Base-by-base conservation (phyloP, 2,797 vertebrate genomes). In the Acanthurus tractus region DNA sequence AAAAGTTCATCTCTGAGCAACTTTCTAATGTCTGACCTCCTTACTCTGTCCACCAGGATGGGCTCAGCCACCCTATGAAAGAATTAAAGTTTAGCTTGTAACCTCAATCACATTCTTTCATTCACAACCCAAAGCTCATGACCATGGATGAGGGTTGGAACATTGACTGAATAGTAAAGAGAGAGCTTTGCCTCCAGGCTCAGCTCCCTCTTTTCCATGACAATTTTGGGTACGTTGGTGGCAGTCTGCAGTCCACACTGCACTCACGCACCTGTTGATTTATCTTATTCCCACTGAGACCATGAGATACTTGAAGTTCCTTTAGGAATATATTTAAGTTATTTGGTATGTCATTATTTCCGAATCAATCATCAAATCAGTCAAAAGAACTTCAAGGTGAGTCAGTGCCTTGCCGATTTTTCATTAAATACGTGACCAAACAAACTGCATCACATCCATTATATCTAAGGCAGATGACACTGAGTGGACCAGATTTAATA, bases 401-500 rank as follows among this genome's bases (percentile, higher is more conserved):
- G 20, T 74, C 45, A 20, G n/a, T 42, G 20, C n/a, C 20, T 46
- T 13, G 48, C 20, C 56, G 62, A 81, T 52, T 83, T 82, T 63
- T 74, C 67, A 78, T 74, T 70, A 61, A 61, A 63, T 55, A 45
- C 2, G 11, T 50, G 55, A 66, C 40, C 40, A 52, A 81, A 62
- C 61, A 62, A 70, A 76, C 23, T 52, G 34, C 49, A 42, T 69
- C 49, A 29, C 29, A 29, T 29, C 29, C 29, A 29, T 29, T 29
- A 61, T 63, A 82, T 83, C 23, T 45, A 57, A 73, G 76, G 56
- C 63, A 63, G 62, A 42, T 66, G 79, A 77, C 50, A 66, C 57
- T 64, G 34, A 78, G 55, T 63, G 46, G 38, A 42, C 34, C 63
- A 82, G 62, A 87, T 84, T 79, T 58, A 86, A 88, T 87, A 82